Base-by-base conservation (phyloP, 2,113 vertebrate genomes). In the Ailuropoda melanoleuca region DNA sequence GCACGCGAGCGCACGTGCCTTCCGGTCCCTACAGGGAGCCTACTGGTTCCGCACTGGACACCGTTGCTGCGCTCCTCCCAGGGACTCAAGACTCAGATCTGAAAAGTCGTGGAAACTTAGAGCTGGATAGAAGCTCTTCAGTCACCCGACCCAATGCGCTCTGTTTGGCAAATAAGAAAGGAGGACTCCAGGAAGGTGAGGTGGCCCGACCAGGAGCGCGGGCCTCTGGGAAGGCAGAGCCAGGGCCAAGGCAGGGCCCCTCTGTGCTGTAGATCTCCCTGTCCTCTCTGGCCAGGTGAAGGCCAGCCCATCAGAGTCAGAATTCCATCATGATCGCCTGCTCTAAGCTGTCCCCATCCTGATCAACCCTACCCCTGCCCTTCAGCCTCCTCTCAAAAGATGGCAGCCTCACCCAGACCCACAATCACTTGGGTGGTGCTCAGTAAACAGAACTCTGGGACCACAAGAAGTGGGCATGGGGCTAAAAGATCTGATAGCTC, bases 391-490 rank as follows among this genome's bases (percentile, higher is more conserved):
- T 88, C 58, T 62, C 60, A 68, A 11, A 55, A 70, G 53, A 17
- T 4, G 56, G 48, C 31, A n/a, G n/a, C 7, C 56, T 74, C 55
- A 23, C 3, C 43, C 13, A 19, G 64, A 17, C 21, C 70, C 68
- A 39, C 17, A 46, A 34, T 1, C 1, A 18, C 46, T 13, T 43
- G 70, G 15, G 55, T 1, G 2, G 17, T 12, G 29, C 62, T 48
- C 87, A 31, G 24, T 46, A 55, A 58, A 15, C 2, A 56, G 60
- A 55, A 24, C 29, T 39, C 64, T 58, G 75, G 23, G 34, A 31
- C 81, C 48, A 2, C 0, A 4, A 14, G 64, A 97, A 14, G 11
- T 3, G 10, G 4, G 1, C 6, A 0, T 1, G 39, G 29, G 24
- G 6, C 60, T 80, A 15, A 8, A 43, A 50, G 18, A 14, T 8